These are phyloP conservation scores for Macropus fuliginosus DNA, from an alignment of 2,797 vertebrate genomes.

Conservation along the genomic window DNA sequence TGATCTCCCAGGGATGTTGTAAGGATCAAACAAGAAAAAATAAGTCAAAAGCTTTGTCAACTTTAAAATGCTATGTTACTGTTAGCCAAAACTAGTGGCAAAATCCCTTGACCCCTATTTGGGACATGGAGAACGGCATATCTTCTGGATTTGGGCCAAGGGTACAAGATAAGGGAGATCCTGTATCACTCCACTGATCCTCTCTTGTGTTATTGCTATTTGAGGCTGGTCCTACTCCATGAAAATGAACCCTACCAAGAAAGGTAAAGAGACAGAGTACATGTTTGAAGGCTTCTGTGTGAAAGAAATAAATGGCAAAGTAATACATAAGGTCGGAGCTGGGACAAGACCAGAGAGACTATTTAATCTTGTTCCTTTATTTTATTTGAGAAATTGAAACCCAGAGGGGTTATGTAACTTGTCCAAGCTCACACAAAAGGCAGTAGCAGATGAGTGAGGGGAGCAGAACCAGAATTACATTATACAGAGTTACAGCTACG, in stretches of 20 bases:
- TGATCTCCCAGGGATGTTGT: neutral
- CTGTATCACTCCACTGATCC: neutral
- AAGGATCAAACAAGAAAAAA: neutral
- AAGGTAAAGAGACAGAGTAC: neutral
- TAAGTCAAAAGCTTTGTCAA: neutral
- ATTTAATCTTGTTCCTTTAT: neutral
- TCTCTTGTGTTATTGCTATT: neutral
- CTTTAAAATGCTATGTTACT: neutral
- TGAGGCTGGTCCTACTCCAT: neutral
- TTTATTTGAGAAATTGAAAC: neutral
- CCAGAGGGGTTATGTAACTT: neutral
- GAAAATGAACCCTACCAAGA: neutral
- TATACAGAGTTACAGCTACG: no score
- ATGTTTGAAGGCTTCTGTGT: neutral
- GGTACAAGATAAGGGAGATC: neutral
- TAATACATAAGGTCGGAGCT: neutral
- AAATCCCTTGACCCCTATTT: neutral
- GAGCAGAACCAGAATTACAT: no score
- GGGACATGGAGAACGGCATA: neutral
- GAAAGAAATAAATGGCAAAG: neutral
- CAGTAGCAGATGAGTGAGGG: neutral
- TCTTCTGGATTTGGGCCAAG: neutral
- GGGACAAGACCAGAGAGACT: neutral
- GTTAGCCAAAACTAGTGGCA: neutral
- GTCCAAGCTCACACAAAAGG: neutral